phyloP scores from a whole-genome alignment of 2,797 vertebrate species.

The Bradypus variegatus region DNA sequence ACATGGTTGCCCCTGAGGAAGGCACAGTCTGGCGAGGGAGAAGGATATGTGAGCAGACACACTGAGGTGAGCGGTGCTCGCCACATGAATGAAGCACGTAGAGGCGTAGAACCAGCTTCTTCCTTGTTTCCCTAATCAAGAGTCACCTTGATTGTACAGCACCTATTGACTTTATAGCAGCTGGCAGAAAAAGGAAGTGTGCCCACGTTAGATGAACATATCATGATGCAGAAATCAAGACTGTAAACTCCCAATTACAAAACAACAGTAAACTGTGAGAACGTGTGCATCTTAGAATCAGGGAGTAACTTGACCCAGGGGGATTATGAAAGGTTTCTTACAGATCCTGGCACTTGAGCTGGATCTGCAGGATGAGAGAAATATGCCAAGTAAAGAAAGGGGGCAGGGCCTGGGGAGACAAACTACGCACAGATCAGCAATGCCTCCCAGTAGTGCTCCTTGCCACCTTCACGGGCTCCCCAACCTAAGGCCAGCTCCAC shows the following conservation, averaged over 20 bases:
- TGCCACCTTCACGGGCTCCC: neutral
- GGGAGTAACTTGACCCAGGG: neutral
- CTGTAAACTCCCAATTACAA: neutral
- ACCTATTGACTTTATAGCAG: neutral
- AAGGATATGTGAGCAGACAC: neutral
- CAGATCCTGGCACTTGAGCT: neutral
- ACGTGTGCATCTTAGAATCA: neutral
- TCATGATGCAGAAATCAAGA: neutral
- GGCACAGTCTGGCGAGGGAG: neutral
- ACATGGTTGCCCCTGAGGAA: conserved; percentile 1
- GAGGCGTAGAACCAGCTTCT: neutral
- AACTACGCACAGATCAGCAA: neutral
- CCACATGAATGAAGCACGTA: neutral
- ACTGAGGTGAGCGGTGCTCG: neutral
- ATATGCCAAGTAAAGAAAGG: neutral
- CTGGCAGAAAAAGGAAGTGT: neutral
- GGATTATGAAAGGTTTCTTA: neutral
- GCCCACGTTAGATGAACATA: neutral
- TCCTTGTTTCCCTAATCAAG: neutral
- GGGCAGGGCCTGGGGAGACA: neutral
- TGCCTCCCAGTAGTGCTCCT: neutral
- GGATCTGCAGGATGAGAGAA: neutral
- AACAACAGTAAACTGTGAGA: neutral
- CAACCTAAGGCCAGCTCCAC: neutral
- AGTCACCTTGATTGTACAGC: neutral